Conservation (phyloP, 2,797 vertebrate species). For the Gastrophryne carolinensis region DNA sequence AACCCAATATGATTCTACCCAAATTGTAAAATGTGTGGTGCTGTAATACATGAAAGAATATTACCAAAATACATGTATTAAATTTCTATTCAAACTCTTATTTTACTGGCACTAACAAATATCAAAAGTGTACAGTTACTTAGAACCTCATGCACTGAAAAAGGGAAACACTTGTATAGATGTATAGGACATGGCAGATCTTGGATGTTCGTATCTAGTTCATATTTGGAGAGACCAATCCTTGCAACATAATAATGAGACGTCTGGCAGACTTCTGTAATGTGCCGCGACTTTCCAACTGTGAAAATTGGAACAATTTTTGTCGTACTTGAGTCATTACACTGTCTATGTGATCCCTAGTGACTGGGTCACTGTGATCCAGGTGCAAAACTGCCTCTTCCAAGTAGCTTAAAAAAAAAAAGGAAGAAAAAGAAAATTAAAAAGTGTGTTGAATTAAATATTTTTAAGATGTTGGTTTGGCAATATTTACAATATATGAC, state of each 20-base stretch:
- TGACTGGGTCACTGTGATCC: conserved; percentile 93
- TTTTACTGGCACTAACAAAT: not conserved
- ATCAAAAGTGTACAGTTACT: not conserved
- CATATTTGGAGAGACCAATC: conserved; percentile 79
- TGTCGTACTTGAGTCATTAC: conserved; percentile 90
- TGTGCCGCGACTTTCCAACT: conserved; percentile 85
- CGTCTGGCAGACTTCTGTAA: conserved; percentile 86
- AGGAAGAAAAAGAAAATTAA: not conserved
- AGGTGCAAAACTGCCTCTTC: conserved; percentile 97
- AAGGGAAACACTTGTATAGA: not conserved
- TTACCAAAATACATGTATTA: not conserved
- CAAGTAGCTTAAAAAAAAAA: conserved; percentile 77
- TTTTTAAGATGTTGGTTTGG: too few relatives aligned
- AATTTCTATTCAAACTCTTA: not conserved
- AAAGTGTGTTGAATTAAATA: too few relatives aligned
- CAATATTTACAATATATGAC: too few relatives aligned
- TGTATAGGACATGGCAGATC: not conserved
- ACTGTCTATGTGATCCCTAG: conserved; percentile 93
- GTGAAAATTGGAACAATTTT: conserved; percentile 90
- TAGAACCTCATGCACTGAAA: not conserved
- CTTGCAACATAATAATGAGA: conserved; percentile 95
- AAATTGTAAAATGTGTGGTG: too few relatives aligned
- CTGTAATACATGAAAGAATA: too few relatives aligned
- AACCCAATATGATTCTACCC: too few relatives aligned
- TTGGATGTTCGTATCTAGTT: conserved; percentile 57